Evolutionary conservation across 1,140 invertebrate species (phyloP).

Genomic region (Pseudomyrmex cubaensis): DNA sequence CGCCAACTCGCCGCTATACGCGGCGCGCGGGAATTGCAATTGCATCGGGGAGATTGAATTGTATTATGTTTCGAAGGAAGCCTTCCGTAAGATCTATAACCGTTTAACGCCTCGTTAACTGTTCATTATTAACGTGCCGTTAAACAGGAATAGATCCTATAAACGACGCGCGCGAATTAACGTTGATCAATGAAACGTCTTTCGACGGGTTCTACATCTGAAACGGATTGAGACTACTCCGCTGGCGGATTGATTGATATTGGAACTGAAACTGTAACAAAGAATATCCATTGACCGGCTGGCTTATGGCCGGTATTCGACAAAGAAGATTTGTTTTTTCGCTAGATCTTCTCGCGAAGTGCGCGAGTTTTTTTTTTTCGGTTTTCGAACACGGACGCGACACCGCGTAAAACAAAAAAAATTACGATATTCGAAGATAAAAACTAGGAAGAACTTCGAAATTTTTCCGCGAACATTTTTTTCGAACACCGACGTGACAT

Average conservation of each 20-base stretch:
- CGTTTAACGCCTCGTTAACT: conserved; percentile 71
- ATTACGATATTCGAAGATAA: no score
- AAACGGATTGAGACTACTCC: conserved; percentile 39
- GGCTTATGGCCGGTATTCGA: not conserved
- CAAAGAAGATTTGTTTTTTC: not conserved
- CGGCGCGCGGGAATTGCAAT: conserved; percentile 36
- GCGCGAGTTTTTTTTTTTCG: no score
- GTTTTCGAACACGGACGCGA: no score
- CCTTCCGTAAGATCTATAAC: conserved; percentile 70
- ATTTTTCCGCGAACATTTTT: no score
- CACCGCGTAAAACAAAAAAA: no score
- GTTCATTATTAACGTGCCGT: conserved; percentile 70
- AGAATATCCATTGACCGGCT: conserved; percentile 34
- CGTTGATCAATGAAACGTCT: conserved; percentile 62
- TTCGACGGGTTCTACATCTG: conserved; percentile 39
- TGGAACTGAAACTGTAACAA: conserved; percentile 8
- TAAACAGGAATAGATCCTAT: conserved; percentile 60
- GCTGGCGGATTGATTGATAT: conserved; percentile 30
- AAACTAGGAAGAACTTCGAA: no score
- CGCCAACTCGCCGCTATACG: conserved; percentile 20
- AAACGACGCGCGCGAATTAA: conserved; percentile 61
- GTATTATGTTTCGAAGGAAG: conserved; percentile 62
- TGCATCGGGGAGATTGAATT: conserved; percentile 63
- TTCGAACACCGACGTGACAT: no score
- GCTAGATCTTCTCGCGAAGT: not conserved